Percentiles rank a stretch among this genome's conserved stretches.
These are phyloP conservation scores for Molothrus ater DNA, from an alignment of 2,797 vertebrate species.

Conservation along the genomic window DNA sequence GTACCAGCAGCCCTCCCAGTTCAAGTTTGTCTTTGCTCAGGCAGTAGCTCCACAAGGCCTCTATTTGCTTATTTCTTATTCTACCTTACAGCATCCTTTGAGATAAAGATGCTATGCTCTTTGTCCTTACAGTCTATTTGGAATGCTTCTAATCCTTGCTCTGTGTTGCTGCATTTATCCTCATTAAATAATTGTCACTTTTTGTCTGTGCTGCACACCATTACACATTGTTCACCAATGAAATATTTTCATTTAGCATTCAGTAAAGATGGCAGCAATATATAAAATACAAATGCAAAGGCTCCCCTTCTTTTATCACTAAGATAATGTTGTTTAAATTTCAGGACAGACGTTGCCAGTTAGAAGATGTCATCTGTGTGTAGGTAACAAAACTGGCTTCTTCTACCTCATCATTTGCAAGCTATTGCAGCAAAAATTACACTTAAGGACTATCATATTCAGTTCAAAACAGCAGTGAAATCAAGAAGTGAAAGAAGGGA, in stretches of 20 bases:
- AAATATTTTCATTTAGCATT: background rate
- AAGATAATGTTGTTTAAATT: background rate
- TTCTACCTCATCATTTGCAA: background rate
- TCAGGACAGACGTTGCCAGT: background rate
- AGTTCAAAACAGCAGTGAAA: background rate
- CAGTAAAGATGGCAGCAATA: background rate
- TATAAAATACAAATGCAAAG: background rate
- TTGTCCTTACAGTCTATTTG: background rate
- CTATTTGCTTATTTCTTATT: background rate
- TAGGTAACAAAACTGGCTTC: background rate
- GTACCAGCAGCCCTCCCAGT: background rate
- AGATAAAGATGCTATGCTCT: background rate
- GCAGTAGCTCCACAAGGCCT: accelerated
- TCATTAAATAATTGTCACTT: background rate
- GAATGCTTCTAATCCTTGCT: background rate
- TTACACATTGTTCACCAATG: background rate
- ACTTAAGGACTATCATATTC: background rate
- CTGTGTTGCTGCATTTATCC: background rate
- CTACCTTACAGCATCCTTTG: background rate
- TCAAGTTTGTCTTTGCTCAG: background rate
- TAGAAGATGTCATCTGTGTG: background rate
- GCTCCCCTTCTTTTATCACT: background rate
- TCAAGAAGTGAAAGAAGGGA: background rate
- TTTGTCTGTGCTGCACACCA: background rate
- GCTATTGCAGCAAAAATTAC: background rate